Percentiles rank a stretch among this genome's conserved stretches.
Conservation (phyloP, 1,140 invertebrate species). For the Drosophila willistoni region DNA sequence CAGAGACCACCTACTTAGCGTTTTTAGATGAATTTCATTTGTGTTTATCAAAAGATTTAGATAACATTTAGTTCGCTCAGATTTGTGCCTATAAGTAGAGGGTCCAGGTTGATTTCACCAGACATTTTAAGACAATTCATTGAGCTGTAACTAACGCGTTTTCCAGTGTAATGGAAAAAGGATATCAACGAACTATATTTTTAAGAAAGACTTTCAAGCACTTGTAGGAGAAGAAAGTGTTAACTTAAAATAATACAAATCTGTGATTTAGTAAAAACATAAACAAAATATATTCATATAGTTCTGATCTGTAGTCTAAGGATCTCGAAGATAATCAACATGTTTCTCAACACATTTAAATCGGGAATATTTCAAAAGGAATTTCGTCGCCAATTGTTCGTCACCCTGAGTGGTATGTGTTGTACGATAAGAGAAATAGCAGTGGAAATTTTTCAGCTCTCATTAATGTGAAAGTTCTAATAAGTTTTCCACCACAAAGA, state of each 20-base stretch:
- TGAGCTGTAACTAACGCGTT: background rate
- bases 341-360: slow-evolving; percentile 58
- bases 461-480: no score
- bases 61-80: slow-evolving; percentile 37
- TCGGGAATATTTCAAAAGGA: slow-evolving; percentile 58
- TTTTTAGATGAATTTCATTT: slow-evolving; percentile 38
- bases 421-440: background rate
- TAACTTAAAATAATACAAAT: background rate
- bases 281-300: slow-evolving; percentile 3
- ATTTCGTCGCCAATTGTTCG: slow-evolving; percentile 65
- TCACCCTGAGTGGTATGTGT: slow-evolving; percentile 72
- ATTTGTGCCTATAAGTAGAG: slow-evolving; percentile 49
- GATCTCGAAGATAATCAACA: slow-evolving; percentile 3
- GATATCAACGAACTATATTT: slow-evolving; percentile 39
- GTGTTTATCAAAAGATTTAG: slow-evolving; percentile 60
- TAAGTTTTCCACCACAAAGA: no score
- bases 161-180: slow-evolving; percentile 50
- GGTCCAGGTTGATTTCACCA: slow-evolving; percentile 42
- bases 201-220: slow-evolving; percentile 48
- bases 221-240: slow-evolving; percentile 16
- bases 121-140: slow-evolving; percentile 32
- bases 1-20: background rate
- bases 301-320: background rate
- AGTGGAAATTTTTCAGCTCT: slow-evolving; percentile 36
- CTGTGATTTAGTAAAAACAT: slow-evolving; percentile 53